Evolutionary conservation across 64 coral and sea anemone species (phyloP).

Genomic region (Montipora sp.): DNA sequence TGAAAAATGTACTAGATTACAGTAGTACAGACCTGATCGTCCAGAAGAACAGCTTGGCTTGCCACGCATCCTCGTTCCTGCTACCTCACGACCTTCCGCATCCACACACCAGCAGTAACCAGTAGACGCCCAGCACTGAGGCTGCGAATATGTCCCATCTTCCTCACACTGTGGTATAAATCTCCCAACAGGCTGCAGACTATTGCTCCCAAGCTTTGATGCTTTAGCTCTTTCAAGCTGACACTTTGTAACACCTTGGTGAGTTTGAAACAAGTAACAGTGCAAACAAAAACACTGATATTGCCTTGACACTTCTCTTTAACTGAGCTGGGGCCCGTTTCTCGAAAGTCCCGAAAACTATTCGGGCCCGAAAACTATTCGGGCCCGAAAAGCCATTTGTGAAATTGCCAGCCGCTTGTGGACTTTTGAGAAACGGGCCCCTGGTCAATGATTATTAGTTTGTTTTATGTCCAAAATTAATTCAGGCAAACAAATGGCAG

Average conservation of each 20-base stretch:
- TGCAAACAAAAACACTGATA: not conserved
- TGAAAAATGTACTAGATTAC: not conserved
- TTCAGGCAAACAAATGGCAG: no score
- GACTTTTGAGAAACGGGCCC: no score
- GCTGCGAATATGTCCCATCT: slow-evolving; percentile 62
- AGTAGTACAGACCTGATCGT: not conserved
- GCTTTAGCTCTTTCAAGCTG: slow-evolving; percentile 73
- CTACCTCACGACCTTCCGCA: slow-evolving; percentile 52
- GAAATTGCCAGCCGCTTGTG: no score
- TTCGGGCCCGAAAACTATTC: no score
- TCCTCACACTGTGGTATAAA: slow-evolving; percentile 86
- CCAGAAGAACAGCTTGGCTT: slow-evolving; percentile 53
- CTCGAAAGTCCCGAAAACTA: no score
- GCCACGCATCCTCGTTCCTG: slow-evolving; percentile 74
- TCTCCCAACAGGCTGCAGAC: slow-evolving; percentile 73
- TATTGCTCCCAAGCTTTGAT: slow-evolving; percentile 27
- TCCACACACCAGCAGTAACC: slow-evolving; percentile 98
- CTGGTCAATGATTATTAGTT: no score
- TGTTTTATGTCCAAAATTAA: no score
- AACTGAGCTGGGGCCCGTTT: no score
- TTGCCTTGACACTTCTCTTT: no score
- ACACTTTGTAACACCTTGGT: slow-evolving; percentile 60
- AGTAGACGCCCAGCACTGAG: slow-evolving; percentile 90
- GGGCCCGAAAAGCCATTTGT: no score
- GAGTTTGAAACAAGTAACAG: not conserved